Base-by-base conservation (phyloP, 1,140 invertebrate species). In the Neocloeon triangulifer region DNA sequence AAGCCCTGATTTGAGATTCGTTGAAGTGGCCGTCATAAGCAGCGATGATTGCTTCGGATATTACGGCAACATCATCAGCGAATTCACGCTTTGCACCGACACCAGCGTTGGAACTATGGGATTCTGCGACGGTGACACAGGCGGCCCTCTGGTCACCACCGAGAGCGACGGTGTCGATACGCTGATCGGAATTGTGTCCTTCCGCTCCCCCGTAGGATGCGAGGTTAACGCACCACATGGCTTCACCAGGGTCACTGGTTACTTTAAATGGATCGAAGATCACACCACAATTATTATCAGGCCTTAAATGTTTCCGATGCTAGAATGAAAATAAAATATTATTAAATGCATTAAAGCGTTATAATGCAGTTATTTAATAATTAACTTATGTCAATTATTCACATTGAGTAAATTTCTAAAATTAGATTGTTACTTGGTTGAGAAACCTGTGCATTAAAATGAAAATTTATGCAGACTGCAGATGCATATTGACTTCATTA, bases 51-150 rank as follows among this genome's bases (percentile, higher is more conserved):
- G 31, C 9, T 9, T 12, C 1, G n/a, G 25, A 20, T 18, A 15
- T 22, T 32, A 21, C 13, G 31, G 31, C 2, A 19, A 21, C 16
- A 10, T 20, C 15, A 32, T 32, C 20, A 21, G 13, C 18, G 7
- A 13, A 12, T n/a, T 14, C 1, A 32, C 21, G 31, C 5, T 32
- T 14, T 32, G 31, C 19, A 22, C 31, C 5, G 31, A 32, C 9
- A 22, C 19, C 5, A 22, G 8, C 7, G 19, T 15, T 14, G 31
- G 31, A 29, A n/a, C n/a, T n/a, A n/a, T n/a, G n/a, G n/a, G n/a
- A n/a, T n/a, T n/a, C n/a, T n/a, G n/a, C n/a, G n/a, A n/a, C n/a
- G 58, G 58, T 21, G 58, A 61, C 37, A 58, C 55, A 32, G 57
- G 58, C 10, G 57, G 58, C 4, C 57, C 58, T 7, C 27, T 61